phyloP scores from a whole-genome alignment of 1,140 invertebrate genomes.

The Drosophila erecta region DNA sequence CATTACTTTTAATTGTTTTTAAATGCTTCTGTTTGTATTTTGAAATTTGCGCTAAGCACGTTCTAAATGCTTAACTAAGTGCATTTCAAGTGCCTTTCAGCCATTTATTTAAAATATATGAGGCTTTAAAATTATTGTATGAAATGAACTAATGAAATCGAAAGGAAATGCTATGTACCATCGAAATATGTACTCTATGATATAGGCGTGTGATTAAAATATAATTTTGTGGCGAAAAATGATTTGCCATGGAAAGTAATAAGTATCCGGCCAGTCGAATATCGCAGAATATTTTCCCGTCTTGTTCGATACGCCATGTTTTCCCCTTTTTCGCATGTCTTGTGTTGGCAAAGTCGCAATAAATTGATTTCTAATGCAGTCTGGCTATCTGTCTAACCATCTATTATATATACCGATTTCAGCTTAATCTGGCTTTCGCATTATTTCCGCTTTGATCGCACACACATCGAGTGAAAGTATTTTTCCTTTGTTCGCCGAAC shows the following conservation, averaged over 20 bases:
- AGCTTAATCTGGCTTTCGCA: conserved; percentile 46
- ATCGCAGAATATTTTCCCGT: background rate
- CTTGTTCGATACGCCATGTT: conserved; percentile 6
- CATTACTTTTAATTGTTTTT: background rate
- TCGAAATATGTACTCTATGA: too few species aligned
- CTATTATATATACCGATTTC: conserved; percentile 26
- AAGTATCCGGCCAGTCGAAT: background rate
- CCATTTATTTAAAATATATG: too few species aligned
- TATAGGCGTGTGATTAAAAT: too few species aligned
- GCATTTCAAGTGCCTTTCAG: too few species aligned
- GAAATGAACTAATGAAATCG: too few species aligned
- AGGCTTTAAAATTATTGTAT: too few species aligned
- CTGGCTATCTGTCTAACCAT: conserved; percentile 50
- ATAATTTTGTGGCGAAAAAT: too few species aligned
- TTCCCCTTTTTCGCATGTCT: conserved; percentile 7
- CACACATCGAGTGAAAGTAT: conserved; percentile 41
- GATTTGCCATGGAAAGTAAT: background rate
- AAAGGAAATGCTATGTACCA: too few species aligned
- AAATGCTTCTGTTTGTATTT: background rate
- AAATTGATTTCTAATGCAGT: conserved; percentile 78
- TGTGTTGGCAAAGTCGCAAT: conserved; percentile 72
- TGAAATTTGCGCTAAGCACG: too few species aligned
- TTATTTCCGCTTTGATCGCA: conserved; percentile 55
- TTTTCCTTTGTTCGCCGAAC: conserved; percentile 13
- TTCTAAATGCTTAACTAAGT: too few species aligned